Evolutionary conservation across 2,888 invertebrate genomes (phyloP).

Genomic region (Liopterus haemorrhoidalis): DNA sequence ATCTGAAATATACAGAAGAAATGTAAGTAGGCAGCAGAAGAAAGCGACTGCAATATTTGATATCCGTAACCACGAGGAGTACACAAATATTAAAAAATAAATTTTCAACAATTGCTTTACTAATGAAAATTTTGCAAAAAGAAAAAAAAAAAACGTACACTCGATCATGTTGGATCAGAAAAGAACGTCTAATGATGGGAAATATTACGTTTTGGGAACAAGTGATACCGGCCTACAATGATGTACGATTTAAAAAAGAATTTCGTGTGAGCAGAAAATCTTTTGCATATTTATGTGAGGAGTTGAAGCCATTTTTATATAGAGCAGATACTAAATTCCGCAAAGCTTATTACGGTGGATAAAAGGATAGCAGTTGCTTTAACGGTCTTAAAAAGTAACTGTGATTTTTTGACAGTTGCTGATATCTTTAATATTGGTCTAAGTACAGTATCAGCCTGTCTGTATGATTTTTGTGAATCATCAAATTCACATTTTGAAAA

Average conservation of each 20-base stretch:
- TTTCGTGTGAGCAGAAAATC: constrained; percentile 8
- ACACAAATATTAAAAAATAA: no score
- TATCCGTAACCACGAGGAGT: no score
- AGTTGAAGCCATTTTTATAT: constrained; percentile 4
- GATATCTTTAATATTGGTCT: constrained; percentile 17
- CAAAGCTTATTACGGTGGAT: constrained; percentile 11
- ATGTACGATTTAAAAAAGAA: constrained; percentile 13
- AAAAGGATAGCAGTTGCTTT: constrained; percentile 17
- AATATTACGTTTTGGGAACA: constrained; percentile 3
- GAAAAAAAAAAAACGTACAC: no score
- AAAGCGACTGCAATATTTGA: no score
- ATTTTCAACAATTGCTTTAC: no score
- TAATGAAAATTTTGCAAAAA: no score
- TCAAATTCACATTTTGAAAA: constrained; percentile 7
- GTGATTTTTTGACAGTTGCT: constrained; percentile 16
- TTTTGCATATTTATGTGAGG: constrained; percentile 7
- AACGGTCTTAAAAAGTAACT: constrained; percentile 16
- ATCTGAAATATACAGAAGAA: no score
- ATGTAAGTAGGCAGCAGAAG: no score
- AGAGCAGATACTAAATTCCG: constrained; percentile 12
- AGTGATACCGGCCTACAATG: constrained; percentile 3
- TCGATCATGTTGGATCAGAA: no score
- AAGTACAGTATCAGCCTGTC: constrained; percentile 12
- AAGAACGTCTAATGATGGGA: no score
- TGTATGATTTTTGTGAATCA: constrained; percentile 18